Base-by-base conservation (phyloP, 2,888 invertebrate genomes). In the Ectobius pallidus region DNA sequence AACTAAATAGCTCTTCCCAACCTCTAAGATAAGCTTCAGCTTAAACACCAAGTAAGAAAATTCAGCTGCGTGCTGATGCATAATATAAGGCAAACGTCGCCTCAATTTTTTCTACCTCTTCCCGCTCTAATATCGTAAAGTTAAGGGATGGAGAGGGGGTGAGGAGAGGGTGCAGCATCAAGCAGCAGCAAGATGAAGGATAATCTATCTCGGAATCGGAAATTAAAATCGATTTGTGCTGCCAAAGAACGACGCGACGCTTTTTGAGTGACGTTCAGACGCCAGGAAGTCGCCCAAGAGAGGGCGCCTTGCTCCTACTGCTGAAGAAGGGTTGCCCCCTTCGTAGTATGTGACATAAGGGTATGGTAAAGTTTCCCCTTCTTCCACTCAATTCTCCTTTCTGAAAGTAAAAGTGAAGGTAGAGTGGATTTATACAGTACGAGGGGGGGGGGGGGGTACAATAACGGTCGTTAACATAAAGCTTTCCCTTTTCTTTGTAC, bases 191-290 rank as follows among this genome's bases (percentile, higher is more conserved):
- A 73, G 73, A 75, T 75, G 75, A 75, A 70, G 74, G 74, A 75
- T 75, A 74, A 75, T 75, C 74, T 75, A 74, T 73, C 75, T 72
- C 67, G 74, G 75, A 74, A 74, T 75, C 75, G 75, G 75, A 75
- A 75, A 75, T 75, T 75, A 75, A 74, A 75, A 74, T 74, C 75
- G 75, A 75, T 75, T 75, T 72, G 70, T 69, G 71, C 68, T 72
- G 55, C 63, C 55, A 69, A 65, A 69, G 72, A 70, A 70, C 74
- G 74, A 69, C 72, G 69, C 65, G 74, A 65, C 72, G 70, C 72
- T 68, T 65, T 69, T 16, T 42, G 62, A 32, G 49, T 46, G 62
- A 65, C 65, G 25, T 65, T 27, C 46, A 32, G 72, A 72, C 74
- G 74, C 74, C 74, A 74, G 74, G 72, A 74, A 69, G 74, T 74